phyloP scores from a whole-genome alignment of 2,113 vertebrate genomes.

The Paradoxurus hermaphroditus region DNA sequence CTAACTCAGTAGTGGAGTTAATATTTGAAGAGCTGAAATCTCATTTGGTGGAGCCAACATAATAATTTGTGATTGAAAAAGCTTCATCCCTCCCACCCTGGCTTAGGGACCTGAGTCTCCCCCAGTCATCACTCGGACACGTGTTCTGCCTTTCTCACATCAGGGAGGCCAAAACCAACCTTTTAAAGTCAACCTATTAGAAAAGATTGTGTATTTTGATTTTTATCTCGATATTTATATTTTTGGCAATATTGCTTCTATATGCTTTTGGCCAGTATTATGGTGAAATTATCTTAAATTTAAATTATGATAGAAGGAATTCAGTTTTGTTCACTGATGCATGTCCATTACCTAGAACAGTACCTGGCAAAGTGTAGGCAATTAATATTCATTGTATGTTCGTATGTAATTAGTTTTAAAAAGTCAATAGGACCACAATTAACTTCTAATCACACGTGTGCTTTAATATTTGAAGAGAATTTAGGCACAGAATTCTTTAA shows the following conservation, averaged over 20 bases:
- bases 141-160: not conserved
- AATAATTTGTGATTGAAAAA: not conserved
- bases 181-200: not conserved
- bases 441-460: not conserved
- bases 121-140: not conserved
- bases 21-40: not conserved
- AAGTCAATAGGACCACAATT: not conserved
- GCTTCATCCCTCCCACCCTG: not conserved
- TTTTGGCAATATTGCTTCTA: not conserved
- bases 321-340: not conserved
- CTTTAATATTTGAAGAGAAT: conserved; percentile 22
- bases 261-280: not conserved
- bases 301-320: not conserved
- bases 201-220: not conserved
- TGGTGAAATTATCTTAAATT: not conserved
- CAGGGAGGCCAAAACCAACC: not conserved
- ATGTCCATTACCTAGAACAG: not conserved
- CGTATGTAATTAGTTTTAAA: not conserved
- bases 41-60: not conserved
- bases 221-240: not conserved
- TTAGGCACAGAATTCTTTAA: not conserved
- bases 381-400: not conserved
- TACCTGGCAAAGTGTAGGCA: not conserved
- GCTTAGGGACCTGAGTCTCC: not conserved
- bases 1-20: not conserved